phyloP scores from a whole-genome alignment of 2,113 vertebrate genomes.

The Platichthys stellatus region DNA sequence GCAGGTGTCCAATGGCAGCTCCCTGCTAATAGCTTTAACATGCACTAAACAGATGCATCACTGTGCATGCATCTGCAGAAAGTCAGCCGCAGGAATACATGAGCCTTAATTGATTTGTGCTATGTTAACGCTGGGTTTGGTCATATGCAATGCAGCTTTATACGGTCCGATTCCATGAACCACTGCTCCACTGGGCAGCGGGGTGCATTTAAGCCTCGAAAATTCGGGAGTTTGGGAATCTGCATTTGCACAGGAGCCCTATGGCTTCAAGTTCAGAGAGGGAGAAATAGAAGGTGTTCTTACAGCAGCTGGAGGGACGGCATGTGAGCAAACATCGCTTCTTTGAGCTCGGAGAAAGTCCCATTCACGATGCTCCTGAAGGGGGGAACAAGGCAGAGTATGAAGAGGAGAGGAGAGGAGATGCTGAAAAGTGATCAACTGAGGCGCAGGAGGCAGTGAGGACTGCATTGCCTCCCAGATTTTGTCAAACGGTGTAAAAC shows the following conservation, averaged over 20 bases:
- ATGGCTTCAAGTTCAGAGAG: neutral
- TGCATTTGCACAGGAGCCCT: too few species aligned
- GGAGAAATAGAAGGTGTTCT: constrained; percentile 69
- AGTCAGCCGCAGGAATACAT: neutral
- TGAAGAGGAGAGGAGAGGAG: neutral
- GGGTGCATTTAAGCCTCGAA: neutral
- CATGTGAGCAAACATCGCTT: constrained; percentile 95
- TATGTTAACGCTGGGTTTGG: neutral
- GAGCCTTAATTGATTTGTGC: neutral
- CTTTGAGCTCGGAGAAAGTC: constrained; percentile 94
- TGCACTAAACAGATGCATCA: constrained; percentile 8
- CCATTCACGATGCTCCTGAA: constrained; percentile 96
- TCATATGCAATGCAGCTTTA: neutral
- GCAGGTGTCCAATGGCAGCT: constrained; percentile 9
- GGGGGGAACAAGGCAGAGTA: neutral
- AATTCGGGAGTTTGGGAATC: too few species aligned
- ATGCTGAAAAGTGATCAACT: constrained; percentile 7
- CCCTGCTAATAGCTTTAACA: constrained; percentile 4
- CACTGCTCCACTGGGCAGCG: neutral
- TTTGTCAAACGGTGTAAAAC: neutral
- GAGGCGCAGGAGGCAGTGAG: neutral
- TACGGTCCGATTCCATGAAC: neutral
- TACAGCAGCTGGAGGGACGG: constrained; percentile 95
- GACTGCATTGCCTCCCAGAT: neutral
- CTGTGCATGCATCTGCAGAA: neutral